These are phyloP conservation scores for Microchirus variegatus DNA, from an alignment of 2,797 vertebrate genomes.

Conservation along the genomic window DNA sequence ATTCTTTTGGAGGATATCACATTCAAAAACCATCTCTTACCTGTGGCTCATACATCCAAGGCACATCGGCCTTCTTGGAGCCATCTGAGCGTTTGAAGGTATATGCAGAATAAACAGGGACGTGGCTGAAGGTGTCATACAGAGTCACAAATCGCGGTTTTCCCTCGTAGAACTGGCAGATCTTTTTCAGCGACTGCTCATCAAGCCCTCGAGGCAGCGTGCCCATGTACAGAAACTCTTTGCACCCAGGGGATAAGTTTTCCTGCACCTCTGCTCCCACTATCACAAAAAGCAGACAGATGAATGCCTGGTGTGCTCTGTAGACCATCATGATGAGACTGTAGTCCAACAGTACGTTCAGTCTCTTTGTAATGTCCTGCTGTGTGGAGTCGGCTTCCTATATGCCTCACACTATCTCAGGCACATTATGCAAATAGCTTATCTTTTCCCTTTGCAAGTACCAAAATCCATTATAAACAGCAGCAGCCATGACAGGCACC, in stretches of 20 bases:
- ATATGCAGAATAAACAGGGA: constrained; percentile 78
- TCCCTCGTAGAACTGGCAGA: constrained; percentile 84
- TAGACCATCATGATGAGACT: constrained; percentile 35
- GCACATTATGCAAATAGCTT: constrained; percentile 64
- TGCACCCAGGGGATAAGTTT: constrained; percentile 82
- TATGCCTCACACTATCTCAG: constrained; percentile 12
- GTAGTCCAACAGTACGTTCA: constrained; percentile 4
- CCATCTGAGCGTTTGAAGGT: constrained; percentile 79
- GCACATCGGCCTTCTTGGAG: constrained; percentile 72
- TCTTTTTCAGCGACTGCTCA: constrained; percentile 75
- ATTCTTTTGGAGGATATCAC: background rate
- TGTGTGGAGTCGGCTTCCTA: constrained; percentile 11
- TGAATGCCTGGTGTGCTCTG: constrained; percentile 15
- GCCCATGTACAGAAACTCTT: constrained; percentile 83
- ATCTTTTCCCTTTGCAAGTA: constrained; percentile 36
- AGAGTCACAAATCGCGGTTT: constrained; percentile 83
- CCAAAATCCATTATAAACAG: constrained; percentile 6
- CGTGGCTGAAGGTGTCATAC: constrained; percentile 79
- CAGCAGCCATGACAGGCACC: background rate
- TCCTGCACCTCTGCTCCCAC: constrained; percentile 70
- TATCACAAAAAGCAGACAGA: constrained; percentile 43
- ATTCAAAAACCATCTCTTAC: constrained; percentile 44
- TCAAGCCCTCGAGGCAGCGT: constrained; percentile 81
- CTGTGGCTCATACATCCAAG: constrained; percentile 83
- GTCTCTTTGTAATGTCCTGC: constrained; percentile 15